These are phyloP conservation scores for Cebus imitator DNA, from an alignment of 2,113 vertebrate genomes.

Conservation along the genomic window DNA sequence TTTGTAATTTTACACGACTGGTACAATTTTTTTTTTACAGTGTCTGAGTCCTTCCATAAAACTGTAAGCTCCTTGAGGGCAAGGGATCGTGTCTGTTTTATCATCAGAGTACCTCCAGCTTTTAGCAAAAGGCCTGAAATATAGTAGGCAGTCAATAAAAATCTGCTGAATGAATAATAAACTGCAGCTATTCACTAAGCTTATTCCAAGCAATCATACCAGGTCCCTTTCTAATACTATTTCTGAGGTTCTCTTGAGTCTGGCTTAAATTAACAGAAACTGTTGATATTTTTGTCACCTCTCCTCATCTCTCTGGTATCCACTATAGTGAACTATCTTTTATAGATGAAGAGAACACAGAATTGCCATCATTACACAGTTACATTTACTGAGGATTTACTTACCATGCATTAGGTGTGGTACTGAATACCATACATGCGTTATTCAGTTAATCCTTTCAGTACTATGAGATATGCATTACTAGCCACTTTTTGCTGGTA, in stretches of 20 bases:
- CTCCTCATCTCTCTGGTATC: background rate
- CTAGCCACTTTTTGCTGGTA: background rate
- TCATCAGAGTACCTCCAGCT: background rate
- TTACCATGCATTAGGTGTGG: background rate
- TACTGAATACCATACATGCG: background rate
- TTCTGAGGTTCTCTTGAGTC: background rate
- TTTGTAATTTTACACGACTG: background rate
- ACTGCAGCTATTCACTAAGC: background rate
- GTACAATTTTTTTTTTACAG: background rate
- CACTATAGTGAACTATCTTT: background rate
- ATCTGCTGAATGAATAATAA: background rate
- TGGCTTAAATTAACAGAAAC: background rate
- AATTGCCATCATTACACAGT: background rate
- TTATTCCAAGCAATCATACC: background rate
- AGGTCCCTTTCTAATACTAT: background rate
- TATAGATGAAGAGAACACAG: background rate
- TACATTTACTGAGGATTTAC: background rate
- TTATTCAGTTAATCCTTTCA: background rate
- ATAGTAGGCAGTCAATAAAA: background rate
- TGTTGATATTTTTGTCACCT: background rate
- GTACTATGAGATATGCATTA: background rate
- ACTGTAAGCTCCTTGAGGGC: background rate
- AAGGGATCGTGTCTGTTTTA: background rate
- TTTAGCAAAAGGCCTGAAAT: background rate
- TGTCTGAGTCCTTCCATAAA: background rate